Conservation (phyloP, 2,888 invertebrate species). For the Drosophila gaucha region DNA sequence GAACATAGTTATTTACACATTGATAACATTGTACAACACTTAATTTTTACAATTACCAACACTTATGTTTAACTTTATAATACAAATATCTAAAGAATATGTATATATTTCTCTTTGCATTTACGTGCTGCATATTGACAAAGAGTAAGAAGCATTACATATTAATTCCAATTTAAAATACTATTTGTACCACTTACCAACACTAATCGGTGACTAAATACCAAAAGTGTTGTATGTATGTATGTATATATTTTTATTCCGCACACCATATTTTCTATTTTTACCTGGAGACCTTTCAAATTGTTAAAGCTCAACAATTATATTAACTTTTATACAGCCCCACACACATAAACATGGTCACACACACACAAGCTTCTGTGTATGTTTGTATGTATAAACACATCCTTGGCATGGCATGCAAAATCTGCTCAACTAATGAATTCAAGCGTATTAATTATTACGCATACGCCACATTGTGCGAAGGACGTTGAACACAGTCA, state of each 20-base stretch:
- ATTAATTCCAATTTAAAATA: not conserved
- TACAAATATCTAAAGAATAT: no score
- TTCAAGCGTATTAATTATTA: conserved; percentile 82
- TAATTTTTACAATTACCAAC: not conserved
- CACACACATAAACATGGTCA: conserved; percentile 10
- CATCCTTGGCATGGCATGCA: conserved; percentile 69
- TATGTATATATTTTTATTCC: not conserved
- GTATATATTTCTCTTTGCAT: no score
- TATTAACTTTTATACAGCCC: conserved; percentile 32
- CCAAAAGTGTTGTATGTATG: not conserved
- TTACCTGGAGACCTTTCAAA: conserved; percentile 20
- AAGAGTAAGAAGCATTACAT: no score
- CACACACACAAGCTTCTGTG: conserved; percentile 3
- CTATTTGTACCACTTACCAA: not conserved
- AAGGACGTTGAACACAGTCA: conserved; percentile 67
- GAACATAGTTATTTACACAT: no score
- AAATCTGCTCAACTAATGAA: conserved; percentile 81
- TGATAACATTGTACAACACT: not conserved
- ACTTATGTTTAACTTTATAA: not conserved
- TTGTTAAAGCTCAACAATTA: conserved; percentile 52
- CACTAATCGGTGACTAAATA: no score
- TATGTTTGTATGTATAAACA: conserved; percentile 26
- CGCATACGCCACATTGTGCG: conserved; percentile 81
- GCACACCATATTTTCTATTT: not conserved
- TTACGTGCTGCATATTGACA: no score